Evolutionary conservation across 2,888 invertebrate species (phyloP).

Genomic region (Lepas anatifera): DNA sequence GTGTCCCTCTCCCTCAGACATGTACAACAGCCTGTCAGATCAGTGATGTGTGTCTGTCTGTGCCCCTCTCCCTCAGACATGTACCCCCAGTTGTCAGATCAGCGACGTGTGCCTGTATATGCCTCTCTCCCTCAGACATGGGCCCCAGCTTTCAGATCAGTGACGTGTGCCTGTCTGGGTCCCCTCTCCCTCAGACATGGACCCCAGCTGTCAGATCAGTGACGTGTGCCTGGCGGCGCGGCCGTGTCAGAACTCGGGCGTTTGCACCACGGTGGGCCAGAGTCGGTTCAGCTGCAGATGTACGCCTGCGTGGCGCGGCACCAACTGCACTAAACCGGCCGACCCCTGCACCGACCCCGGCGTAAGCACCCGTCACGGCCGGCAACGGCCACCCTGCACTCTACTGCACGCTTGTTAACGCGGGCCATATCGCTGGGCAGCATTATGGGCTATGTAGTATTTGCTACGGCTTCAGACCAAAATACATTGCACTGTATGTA

Average conservation of each 20-base stretch:
- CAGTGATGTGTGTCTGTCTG: background rate
- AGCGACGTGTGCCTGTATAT: no score
- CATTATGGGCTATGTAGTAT: no score
- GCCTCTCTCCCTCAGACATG: no score
- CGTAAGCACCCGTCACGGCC: background rate
- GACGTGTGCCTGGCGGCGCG: background rate
- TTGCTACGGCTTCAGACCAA: no score
- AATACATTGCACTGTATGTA: no score
- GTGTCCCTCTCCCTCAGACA: no score
- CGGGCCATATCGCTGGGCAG: no score
- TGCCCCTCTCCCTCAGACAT: no score
- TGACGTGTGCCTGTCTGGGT: background rate
- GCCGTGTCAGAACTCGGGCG: background rate
- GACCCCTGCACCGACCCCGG: background rate
- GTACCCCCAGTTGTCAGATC: no score
- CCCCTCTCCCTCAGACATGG: background rate
- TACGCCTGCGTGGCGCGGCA: background rate
- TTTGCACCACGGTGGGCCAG: background rate
- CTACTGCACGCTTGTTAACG: no score
- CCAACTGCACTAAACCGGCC: background rate
- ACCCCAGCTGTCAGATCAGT: background rate
- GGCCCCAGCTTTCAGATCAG: background rate
- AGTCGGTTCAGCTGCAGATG: background rate
- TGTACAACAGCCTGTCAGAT: background rate
- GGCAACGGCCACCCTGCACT: no score